phyloP scores from a whole-genome alignment of 2,888 invertebrate species.

The Heteromurus nitidus region DNA sequence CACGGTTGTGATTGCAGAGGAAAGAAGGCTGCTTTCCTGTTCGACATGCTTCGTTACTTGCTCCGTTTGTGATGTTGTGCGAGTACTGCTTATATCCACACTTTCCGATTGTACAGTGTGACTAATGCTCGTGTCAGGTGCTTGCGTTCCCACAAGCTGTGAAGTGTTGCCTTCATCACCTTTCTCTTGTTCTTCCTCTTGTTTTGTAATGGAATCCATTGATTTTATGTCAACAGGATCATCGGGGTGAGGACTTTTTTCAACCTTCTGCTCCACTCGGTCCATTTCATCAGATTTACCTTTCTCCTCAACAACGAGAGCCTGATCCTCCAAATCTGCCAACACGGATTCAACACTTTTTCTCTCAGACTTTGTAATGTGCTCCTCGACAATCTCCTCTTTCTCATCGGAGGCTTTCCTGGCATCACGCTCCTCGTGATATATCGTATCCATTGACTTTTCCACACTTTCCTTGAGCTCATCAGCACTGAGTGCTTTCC shows the following conservation, averaged over 20 bases:
- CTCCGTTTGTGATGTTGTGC: slow-evolving; percentile 46
- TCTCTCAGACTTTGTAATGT: slow-evolving; percentile 33
- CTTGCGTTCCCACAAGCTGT: slow-evolving; percentile 31
- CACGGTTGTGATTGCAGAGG: slow-evolving; percentile 3
- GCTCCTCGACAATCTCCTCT: neutral
- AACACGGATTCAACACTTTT: slow-evolving; percentile 36
- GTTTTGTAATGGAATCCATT: slow-evolving; percentile 34
- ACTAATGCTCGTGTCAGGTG: slow-evolving; percentile 34
- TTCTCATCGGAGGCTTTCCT: neutral
- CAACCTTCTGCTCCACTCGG: slow-evolving; percentile 35
- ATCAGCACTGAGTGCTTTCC: slow-evolving; percentile 38
- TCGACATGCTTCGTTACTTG: slow-evolving; percentile 32
- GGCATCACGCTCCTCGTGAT: slow-evolving; percentile 41
- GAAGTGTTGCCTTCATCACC: slow-evolving; percentile 24
- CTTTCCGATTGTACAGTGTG: slow-evolving; percentile 44
- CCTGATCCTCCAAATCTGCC: slow-evolving; percentile 36
- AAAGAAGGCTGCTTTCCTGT: slow-evolving; percentile 31
- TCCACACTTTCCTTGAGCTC: slow-evolving; percentile 51
- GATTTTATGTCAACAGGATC: slow-evolving; percentile 43
- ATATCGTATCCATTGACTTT: slow-evolving; percentile 53
- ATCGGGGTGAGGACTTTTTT: slow-evolving; percentile 36
- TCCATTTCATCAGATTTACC: slow-evolving; percentile 37
- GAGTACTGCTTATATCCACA: slow-evolving; percentile 18
- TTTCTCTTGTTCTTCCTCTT: slow-evolving; percentile 32
- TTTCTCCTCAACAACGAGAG: slow-evolving; percentile 14